These are phyloP conservation scores for Prinia subflava DNA, from an alignment of 2,113 vertebrate genomes.

Conservation along the genomic window DNA sequence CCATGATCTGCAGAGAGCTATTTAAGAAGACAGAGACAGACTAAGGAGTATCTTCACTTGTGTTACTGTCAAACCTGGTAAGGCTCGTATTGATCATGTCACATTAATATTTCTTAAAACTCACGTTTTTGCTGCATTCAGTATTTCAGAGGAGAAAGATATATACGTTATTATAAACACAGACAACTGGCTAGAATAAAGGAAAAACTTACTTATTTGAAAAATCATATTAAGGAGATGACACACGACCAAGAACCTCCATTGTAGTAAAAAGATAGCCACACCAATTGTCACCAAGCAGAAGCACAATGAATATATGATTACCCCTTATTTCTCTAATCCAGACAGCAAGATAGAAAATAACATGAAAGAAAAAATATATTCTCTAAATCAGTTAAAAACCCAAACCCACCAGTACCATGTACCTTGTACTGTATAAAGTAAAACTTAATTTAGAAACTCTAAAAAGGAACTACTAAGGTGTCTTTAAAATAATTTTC, in stretches of 20 bases:
- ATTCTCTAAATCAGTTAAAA: neutral
- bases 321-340: neutral
- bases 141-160: neutral
- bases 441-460: neutral
- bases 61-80: constrained; percentile 25
- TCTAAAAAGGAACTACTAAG: neutral
- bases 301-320: constrained; percentile 24
- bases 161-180: constrained; percentile 29
- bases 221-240: neutral
- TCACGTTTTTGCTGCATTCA: neutral
- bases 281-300: constrained; percentile 19
- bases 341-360: neutral
- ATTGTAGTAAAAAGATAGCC: constrained; percentile 37
- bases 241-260: neutral
- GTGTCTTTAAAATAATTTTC: neutral
- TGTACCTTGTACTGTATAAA: neutral
- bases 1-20: constrained; percentile 9
- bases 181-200: constrained; percentile 8
- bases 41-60: neutral
- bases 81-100: neutral
- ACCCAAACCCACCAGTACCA: neutral
- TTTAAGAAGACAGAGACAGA: constrained; percentile 12
- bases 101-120: constrained; percentile 7
- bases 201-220: neutral
- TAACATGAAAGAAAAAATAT: neutral